These are phyloP conservation scores for Drosophila eugracilis DNA, from an alignment of 1,140 invertebrate genomes.

Conservation along the genomic window DNA sequence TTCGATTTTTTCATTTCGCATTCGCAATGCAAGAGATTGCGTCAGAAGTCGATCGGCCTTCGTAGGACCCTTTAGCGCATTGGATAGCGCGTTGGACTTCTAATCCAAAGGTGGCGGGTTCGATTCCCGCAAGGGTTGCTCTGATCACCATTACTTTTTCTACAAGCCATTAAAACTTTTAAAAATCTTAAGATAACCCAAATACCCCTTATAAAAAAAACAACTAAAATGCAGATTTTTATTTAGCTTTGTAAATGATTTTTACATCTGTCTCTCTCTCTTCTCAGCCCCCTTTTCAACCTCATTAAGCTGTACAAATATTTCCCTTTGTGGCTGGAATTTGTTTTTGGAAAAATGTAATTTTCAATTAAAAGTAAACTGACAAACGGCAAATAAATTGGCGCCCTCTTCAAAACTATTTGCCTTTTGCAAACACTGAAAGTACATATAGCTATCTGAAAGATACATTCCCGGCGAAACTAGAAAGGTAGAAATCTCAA, in stretches of 20 bases:
- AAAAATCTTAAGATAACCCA: too few relatives aligned
- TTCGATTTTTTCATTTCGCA: constrained; percentile 3
- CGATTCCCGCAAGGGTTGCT: constrained; percentile 88
- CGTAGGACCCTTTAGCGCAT: constrained; percentile 85
- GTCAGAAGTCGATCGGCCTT: neutral
- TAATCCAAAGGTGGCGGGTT: constrained; percentile 88
- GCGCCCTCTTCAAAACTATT: constrained; percentile 64
- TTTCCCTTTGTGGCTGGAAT: constrained; percentile 14
- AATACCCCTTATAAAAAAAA: too few relatives aligned
- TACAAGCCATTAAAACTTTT: neutral
- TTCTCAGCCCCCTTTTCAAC: constrained; percentile 50
- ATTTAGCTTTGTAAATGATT: neutral
- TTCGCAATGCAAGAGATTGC: neutral
- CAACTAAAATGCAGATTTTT: neutral
- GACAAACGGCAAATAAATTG: constrained; percentile 53
- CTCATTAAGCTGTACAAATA: constrained; percentile 69
- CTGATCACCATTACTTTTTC: constrained; percentile 44
- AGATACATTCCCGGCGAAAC: constrained; percentile 54
- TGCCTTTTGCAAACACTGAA: constrained; percentile 51
- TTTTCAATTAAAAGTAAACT: constrained; percentile 65
- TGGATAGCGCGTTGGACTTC: constrained; percentile 88
- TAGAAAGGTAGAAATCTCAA: constrained; percentile 23
- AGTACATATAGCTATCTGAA: constrained; percentile 44
- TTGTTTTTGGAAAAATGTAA: constrained; percentile 44
- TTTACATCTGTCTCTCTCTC: constrained; percentile 15